Conservation (phyloP, 1,140 invertebrate species). For the Fopius arisanus region DNA sequence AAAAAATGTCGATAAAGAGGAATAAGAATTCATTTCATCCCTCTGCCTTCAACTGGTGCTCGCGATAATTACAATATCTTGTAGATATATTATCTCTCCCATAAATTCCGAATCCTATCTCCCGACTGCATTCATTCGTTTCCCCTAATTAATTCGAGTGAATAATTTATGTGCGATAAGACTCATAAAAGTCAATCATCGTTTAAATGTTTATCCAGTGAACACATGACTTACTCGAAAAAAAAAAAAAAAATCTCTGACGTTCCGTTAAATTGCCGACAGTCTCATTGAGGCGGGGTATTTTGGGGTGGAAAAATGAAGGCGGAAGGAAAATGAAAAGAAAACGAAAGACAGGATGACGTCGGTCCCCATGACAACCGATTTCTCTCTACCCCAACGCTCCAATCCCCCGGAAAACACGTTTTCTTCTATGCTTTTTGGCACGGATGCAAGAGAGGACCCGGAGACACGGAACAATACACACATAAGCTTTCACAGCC, state of each 20-base stretch:
- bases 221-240: neutral
- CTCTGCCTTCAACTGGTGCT: neutral
- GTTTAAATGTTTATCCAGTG: neutral
- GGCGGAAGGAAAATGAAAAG: constrained; percentile 3
- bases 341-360: constrained; percentile 49
- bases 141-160: neutral
- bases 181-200: neutral
- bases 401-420: neutral
- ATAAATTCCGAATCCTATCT: neutral
- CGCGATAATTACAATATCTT: neutral
- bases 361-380: constrained; percentile 61
- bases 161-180: neutral
- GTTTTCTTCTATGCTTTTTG: neutral
- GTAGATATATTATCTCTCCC: neutral
- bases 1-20: no score
- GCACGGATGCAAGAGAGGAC: neutral
- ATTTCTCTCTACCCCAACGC: constrained; percentile 26
- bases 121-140: neutral
- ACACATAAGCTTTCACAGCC: neutral
- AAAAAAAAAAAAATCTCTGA: no score
- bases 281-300: neutral
- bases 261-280: neutral
- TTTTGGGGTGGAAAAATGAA: constrained; percentile 9
- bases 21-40: no score
- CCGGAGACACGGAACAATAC: neutral